A percentile compares a stretch with the other conserved stretches of the same genome.
Conservation (phyloP, 1,140 invertebrate genomes). For the Lepidostoma basale region DNA sequence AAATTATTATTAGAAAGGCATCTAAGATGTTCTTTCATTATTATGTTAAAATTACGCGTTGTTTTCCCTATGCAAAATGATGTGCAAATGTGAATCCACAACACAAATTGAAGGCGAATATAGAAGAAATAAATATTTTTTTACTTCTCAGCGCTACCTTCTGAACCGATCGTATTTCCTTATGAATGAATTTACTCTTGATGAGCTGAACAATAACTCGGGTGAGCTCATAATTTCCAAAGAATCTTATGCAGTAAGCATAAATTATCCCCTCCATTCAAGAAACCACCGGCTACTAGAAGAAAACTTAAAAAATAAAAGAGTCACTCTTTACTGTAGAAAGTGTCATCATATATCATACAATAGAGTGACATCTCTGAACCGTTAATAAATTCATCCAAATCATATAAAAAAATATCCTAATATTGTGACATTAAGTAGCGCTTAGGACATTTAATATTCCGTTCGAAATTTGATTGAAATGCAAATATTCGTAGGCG, state of each 20-base stretch:
- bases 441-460: not conserved
- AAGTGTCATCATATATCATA: not conserved
- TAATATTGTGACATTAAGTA: conserved; percentile 33
- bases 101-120: no score
- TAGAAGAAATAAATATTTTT: no score
- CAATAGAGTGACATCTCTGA: conserved; percentile 4
- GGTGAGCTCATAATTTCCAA: not conserved
- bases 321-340: no score
- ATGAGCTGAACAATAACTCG: not conserved
- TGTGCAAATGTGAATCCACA: no score
- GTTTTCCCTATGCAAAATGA: no score
- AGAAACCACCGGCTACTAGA: no score
- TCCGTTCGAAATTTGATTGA: conserved; percentile 3
- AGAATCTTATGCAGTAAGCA: not conserved
- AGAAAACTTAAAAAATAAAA: no score
- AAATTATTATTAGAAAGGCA: no score
- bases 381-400: not conserved
- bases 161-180: not conserved
- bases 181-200: not conserved
- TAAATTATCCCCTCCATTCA: conserved; percentile 2
- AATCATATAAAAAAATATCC: not conserved
- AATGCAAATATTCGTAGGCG: conserved; percentile 8
- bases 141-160: not conserved
- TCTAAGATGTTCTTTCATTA: no score
- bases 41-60: no score